Evolutionary conservation across 2,888 invertebrate species (phyloP), one percentile per base, ranked within the genome.

Genomic region (Limenitis camilla): DNA sequence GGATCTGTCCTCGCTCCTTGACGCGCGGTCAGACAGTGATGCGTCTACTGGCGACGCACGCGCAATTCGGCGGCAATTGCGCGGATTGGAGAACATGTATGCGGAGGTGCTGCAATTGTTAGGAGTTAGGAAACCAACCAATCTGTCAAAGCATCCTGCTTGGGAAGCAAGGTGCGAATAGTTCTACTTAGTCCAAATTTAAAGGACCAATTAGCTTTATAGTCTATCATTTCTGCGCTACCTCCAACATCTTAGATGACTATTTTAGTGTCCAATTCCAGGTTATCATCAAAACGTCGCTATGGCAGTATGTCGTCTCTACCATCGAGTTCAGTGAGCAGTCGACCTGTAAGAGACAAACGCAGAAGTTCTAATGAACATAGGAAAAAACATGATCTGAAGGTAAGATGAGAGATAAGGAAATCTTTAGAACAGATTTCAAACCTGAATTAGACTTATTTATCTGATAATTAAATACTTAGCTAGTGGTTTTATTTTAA

Each of bases 81-180:
- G 95, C 68, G 94, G 95, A 0, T 82, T 96, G 5, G 95, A 96
- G 86, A 92, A 91, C 63, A 96, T 95, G 95, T 96, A 96, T 71
- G 93, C 93, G 0, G 95, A 95, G 85, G 96, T 94, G 67, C 63
- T 89, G 58, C 85, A 88, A 60, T 76, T 88, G 61, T 66, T 88
- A 5, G 87, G 88, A 0, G 73, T 76, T 1, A 59, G 73, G 58
- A 67, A 70, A 53, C 73, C 74, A 3, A 59, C 68, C 4, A 63
- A 65, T 33, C 53, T 70, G 30, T 62, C 68, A n/a, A n/a, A n/a
- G n/a, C n/a, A n/a, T 60, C 89, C 90, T 60, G 84, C 89, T 1
- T 89, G 89, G 49, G 90, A 90, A 66, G 87, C 90, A 1, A 76
- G 89, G 67, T 88, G 81, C 7, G 35, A 6, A 4, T 8, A 27